phyloP scores from a whole-genome alignment of 30 jellyfish, hydroid and myxozoan species.

The Hydractinia echinata region DNA sequence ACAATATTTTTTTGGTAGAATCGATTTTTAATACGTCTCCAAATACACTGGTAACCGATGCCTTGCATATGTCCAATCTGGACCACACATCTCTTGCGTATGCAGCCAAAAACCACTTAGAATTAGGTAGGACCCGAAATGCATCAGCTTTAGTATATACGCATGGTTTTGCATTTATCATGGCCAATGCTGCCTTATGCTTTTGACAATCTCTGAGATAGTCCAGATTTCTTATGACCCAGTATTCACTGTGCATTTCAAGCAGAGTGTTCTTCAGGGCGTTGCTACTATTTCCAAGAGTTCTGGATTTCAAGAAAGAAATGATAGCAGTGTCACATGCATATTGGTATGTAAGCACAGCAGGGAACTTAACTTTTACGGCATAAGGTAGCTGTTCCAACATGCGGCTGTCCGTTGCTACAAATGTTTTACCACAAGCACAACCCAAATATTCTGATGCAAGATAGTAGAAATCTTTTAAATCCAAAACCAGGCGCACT shows the following conservation, averaged over 20 bases:
- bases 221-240: constrained; percentile 26
- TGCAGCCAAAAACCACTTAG: constrained; percentile 40
- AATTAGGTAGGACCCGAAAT: not conserved
- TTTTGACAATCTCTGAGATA: constrained; percentile 33
- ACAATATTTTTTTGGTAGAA: constrained; percentile 45
- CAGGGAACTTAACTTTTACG: constrained; percentile 26
- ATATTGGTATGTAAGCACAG: constrained; percentile 39
- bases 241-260: constrained; percentile 40
- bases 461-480: not conserved
- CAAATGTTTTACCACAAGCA: too few species aligned
- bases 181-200: not conserved
- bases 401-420: too few species aligned
- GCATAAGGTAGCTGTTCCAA: too few species aligned
- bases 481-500: constrained; percentile 29
- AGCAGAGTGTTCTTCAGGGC: constrained; percentile 34
- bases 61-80: constrained; percentile 24
- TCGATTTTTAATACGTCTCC: constrained; percentile 49
- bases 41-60: constrained; percentile 23
- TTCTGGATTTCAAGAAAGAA: constrained; percentile 40
- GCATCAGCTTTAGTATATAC: too few species aligned
- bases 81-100: constrained; percentile 50
- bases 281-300: constrained; percentile 40
- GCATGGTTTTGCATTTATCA: not conserved
- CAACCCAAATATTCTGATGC: constrained; percentile 25
- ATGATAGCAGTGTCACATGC: constrained; percentile 43